Percentiles rank a stretch among this genome's conserved stretches.
Evolutionary conservation across 2,113 vertebrate species (phyloP).

Genomic region (Sander lucioperca): DNA sequence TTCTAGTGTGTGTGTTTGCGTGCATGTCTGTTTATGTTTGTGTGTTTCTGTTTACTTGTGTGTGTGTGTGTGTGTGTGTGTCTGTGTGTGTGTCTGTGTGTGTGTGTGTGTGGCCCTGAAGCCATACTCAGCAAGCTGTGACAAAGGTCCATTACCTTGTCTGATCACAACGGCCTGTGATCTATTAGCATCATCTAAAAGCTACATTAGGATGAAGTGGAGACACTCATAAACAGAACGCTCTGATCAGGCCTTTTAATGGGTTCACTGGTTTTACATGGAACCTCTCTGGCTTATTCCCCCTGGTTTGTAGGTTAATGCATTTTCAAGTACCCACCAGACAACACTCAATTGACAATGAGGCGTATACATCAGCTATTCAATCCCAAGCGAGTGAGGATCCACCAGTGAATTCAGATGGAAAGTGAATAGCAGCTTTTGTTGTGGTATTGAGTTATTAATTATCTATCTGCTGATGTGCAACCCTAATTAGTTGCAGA

Average conservation of each 20-base stretch:
- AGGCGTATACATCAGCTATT: conserved; percentile 62
- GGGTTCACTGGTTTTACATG: conserved; percentile 88
- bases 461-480: conserved; percentile 27
- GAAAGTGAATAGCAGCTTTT: conserved; percentile 41
- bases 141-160: conserved; percentile 99
- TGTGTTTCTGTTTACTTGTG: not conserved
- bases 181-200: conserved; percentile 99
- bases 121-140: conserved; percentile 97
- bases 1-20: conserved; percentile 77
- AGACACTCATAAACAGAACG: conserved; percentile 84
- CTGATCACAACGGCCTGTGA: conserved; percentile 95
- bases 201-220: conserved; percentile 93
- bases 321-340: conserved; percentile 82
- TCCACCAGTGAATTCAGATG: conserved; percentile 62
- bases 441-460: conserved; percentile 23
- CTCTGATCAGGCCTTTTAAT: conserved; percentile 86
- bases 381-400: conserved; percentile 31
- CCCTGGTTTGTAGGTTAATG: conserved; percentile 79
- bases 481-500: conserved; percentile 36
- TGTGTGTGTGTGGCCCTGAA: conserved; percentile 92
- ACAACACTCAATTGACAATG: conserved; percentile 75
- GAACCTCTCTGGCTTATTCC: conserved; percentile 78
- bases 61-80: conserved; percentile 5
- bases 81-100: conserved; percentile 28
- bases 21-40: not conserved